These are phyloP conservation scores for Hydraecia micacea DNA, from an alignment of 2,888 invertebrate species.

Conservation along the genomic window DNA sequence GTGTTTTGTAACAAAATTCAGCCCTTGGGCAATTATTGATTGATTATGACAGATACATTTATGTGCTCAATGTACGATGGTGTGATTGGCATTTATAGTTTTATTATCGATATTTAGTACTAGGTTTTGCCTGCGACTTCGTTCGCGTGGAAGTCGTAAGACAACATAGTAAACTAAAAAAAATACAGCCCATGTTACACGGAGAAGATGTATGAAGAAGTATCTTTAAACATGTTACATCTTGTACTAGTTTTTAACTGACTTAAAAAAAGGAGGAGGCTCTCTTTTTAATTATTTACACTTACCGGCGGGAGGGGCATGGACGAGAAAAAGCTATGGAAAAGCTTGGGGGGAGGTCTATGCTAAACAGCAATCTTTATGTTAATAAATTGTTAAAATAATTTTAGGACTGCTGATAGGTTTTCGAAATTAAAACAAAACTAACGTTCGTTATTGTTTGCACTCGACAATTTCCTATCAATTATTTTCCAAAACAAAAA, in stretches of 20 bases:
- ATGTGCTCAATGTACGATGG: neutral
- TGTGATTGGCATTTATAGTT: neutral
- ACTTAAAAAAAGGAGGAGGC: neutral
- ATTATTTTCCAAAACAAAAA: slow-evolving; percentile 23
- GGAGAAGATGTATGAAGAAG: neutral
- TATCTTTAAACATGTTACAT: neutral
- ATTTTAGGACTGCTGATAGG: too few relatives aligned
- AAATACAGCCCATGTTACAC: too few relatives aligned
- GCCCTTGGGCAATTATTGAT: slow-evolving; percentile 14
- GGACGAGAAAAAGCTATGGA: too few relatives aligned
- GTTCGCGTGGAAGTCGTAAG: too few relatives aligned
- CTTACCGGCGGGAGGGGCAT: neutral
- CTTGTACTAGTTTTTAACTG: neutral
- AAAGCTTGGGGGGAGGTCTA: too few relatives aligned
- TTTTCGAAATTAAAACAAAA: neutral
- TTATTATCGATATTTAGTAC: neutral
- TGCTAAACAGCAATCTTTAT: too few relatives aligned
- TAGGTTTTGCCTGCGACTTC: neutral
- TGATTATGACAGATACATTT: slow-evolving; percentile 18
- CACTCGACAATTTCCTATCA: neutral
- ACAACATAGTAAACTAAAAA: too few relatives aligned
- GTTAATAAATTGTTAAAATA: too few relatives aligned
- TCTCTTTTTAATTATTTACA: neutral
- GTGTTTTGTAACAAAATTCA: slow-evolving; percentile 2
- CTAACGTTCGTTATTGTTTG: neutral